phyloP scores from a whole-genome alignment of 2,888 invertebrate genomes.

The Schrankia costaestrigalis region DNA sequence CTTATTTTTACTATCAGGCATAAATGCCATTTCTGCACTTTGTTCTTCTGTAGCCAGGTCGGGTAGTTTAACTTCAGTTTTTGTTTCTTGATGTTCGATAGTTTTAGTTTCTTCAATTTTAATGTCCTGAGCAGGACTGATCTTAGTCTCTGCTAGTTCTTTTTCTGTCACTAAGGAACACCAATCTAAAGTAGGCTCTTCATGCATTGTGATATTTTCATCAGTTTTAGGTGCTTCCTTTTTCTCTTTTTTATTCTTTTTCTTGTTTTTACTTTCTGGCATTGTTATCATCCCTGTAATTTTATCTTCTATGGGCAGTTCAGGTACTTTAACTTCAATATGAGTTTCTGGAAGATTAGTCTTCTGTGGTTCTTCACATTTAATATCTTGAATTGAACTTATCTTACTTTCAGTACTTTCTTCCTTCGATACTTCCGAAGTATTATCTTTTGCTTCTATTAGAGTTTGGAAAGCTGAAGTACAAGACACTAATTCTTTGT shows the following conservation, averaged over 20 bases:
- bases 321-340: too few relatives aligned
- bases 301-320: not conserved
- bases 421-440: constrained; percentile 2
- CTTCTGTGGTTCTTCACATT: not conserved
- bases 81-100: not conserved
- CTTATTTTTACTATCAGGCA: constrained; percentile 27
- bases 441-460: constrained; percentile 34
- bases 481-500: constrained; percentile 54
- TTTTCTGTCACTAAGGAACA: not conserved
- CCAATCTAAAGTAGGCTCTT: too few relatives aligned
- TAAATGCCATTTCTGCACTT: constrained; percentile 9
- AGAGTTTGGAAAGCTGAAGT: constrained; percentile 55
- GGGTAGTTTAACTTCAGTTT: too few relatives aligned
- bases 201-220: constrained; percentile 8
- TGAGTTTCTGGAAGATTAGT: not conserved
- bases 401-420: constrained; percentile 4
- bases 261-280: constrained; percentile 31
- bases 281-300: constrained; percentile 5
- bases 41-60: not conserved
- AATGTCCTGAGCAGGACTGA: not conserved
- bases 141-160: constrained; percentile 4
- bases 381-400: not conserved
- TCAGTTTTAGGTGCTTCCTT: constrained; percentile 21
- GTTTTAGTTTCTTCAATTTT: not conserved
- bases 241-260: constrained; percentile 40